Conservation (phyloP, 92 coral and sea anemone genomes). For the Porites lobata region DNA sequence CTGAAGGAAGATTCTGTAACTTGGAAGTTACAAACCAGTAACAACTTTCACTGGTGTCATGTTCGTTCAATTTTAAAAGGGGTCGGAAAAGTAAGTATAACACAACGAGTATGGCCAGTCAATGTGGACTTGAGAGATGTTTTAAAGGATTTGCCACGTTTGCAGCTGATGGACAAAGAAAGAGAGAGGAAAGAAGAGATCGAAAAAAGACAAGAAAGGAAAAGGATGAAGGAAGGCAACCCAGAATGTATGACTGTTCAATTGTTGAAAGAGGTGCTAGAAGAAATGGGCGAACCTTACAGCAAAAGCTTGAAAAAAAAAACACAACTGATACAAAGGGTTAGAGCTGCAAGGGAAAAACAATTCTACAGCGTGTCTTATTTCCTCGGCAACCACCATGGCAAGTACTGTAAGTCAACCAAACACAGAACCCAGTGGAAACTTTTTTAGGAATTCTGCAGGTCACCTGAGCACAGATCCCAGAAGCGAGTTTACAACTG, state of each 20-base stretch:
- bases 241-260: conserved; percentile 3
- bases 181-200: conserved; percentile 1
- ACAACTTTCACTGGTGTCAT: conserved; percentile 25
- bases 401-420: neutral
- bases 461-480: neutral
- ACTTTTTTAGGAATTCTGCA: neutral
- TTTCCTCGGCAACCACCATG: neutral
- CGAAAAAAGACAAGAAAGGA: neutral
- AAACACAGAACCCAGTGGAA: neutral
- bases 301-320: conserved; percentile 16
- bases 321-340: neutral
- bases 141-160: conserved; percentile 1
- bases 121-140: conserved; percentile 23
- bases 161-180: conserved; percentile 21
- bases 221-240: neutral
- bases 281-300: conserved; percentile 31
- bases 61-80: conserved; percentile 18
- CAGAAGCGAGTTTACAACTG: neutral
- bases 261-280: conserved; percentile 13
- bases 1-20: neutral
- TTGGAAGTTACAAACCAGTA: neutral
- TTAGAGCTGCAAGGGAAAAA: neutral
- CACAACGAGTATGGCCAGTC: conserved; percentile 17
- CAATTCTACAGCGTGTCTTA: too few relatives aligned
- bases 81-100: conserved; percentile 10